A percentile compares a stretch with the other conserved stretches of the same genome.
phyloP scores from a whole-genome alignment of 2,113 vertebrate species.

The Chloropsis hardwickii region DNA sequence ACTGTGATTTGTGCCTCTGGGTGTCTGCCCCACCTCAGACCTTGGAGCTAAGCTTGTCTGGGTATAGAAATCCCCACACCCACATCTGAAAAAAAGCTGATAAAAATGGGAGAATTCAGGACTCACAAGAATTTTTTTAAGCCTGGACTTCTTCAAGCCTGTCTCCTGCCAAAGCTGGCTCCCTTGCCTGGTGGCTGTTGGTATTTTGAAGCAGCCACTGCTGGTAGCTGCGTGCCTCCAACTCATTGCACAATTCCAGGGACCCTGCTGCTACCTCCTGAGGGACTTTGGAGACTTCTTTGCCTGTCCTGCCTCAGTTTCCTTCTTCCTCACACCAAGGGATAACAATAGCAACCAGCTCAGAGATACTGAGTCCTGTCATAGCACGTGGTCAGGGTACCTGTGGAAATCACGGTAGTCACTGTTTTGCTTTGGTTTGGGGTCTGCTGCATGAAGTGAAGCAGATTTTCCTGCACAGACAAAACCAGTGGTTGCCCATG shows the following conservation, averaged over 20 bases:
- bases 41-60: neutral
- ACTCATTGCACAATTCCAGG: neutral
- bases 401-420: neutral
- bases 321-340: neutral
- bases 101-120: neutral
- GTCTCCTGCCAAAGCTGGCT: neutral
- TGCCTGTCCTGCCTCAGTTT: neutral
- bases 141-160: neutral
- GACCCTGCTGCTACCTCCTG: neutral
- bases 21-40: neutral
- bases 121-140: neutral
- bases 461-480: neutral
- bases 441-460: neutral
- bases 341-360: neutral
- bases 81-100: neutral
- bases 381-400: accelerated
- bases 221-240: accelerated
- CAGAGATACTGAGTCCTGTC: neutral
- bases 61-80: neutral
- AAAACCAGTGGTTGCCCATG: neutral
- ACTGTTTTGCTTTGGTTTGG: neutral
- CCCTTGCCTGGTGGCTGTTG: neutral
- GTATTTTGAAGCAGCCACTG: neutral
- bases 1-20: neutral
- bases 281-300: neutral